phyloP scores from a whole-genome alignment of 2,113 vertebrate genomes.

The Oryzias woworae region DNA sequence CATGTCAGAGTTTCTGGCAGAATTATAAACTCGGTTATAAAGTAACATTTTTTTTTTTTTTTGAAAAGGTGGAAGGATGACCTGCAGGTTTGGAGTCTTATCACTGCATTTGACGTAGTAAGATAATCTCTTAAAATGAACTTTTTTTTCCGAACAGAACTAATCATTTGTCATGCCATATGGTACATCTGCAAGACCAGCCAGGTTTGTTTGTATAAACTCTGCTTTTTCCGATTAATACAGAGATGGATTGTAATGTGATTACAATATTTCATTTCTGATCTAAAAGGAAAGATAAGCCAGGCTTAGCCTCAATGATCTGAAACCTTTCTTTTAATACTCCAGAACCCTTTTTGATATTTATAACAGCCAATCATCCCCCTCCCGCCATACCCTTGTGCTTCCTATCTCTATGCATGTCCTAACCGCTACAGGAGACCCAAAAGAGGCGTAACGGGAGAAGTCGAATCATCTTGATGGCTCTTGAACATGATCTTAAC shows the following conservation, averaged over 20 bases:
- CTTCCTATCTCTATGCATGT: conserved; percentile 10
- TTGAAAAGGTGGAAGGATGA: conserved; percentile 5
- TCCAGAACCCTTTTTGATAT: conserved; percentile 57
- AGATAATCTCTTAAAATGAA: conserved; percentile 55
- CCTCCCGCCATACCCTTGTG: conserved; percentile 11
- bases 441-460: neutral
- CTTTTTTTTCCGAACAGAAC: conserved; percentile 45
- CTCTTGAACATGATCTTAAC: conserved; percentile 76
- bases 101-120: conserved; percentile 26
- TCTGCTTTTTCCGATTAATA: conserved; percentile 61
- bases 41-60: conserved; percentile 19
- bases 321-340: conserved; percentile 73
- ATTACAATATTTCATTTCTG: conserved; percentile 69
- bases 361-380: conserved; percentile 51
- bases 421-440: conserved; percentile 16
- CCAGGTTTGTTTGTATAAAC: conserved; percentile 59
- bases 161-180: conserved; percentile 48
- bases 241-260: conserved; percentile 57
- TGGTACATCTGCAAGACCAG: conserved; percentile 23
- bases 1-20: conserved; percentile 14
- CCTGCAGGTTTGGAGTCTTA: conserved; percentile 26
- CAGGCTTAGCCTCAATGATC: conserved; percentile 60
- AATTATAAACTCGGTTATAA: conserved; percentile 20
- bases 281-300: conserved; percentile 62
- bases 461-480: too few relatives aligned